phyloP scores from a whole-genome alignment of 2,797 vertebrate genomes.

The Nyctalus aviator region DNA sequence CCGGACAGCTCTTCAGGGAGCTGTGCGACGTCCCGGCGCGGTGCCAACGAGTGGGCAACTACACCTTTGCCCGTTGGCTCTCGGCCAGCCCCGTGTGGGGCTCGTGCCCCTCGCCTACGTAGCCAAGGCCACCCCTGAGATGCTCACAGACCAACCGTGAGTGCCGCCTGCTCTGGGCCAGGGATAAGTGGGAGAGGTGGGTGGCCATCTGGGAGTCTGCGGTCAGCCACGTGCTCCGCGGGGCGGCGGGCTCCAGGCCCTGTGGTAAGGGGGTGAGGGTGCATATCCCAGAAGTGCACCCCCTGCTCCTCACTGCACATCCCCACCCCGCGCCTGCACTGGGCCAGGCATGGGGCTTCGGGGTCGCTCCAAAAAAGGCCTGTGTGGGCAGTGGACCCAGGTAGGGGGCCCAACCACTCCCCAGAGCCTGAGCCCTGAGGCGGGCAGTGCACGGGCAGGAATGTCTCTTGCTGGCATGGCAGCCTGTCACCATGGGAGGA shows the following conservation, averaged over 20 bases:
- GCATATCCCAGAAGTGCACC: background rate
- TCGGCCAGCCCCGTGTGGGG: constrained; percentile 90
- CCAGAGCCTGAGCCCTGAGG: background rate
- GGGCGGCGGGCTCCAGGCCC: no score
- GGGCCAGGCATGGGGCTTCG: background rate
- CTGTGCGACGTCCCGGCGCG: constrained; percentile 93
- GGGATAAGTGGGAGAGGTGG: background rate
- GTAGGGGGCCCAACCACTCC: background rate
- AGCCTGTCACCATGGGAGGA: background rate
- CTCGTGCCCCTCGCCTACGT: constrained; percentile 93
- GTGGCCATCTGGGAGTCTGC: background rate
- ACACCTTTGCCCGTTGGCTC: constrained; percentile 92
- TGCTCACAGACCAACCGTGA: constrained; percentile 92
- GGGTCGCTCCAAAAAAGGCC: background rate
- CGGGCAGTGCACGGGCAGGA: background rate
- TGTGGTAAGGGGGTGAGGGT: background rate
- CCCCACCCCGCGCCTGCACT: background rate
- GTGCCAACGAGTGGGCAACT: constrained; percentile 91
- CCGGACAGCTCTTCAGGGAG: constrained; percentile 84
- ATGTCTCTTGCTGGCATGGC: background rate
- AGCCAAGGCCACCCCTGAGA: constrained; percentile 88
- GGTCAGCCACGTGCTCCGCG: accelerated
- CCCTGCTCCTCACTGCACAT: background rate
- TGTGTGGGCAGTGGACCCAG: background rate
- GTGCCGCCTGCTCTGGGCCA: constrained; percentile 73